Base-by-base conservation (phyloP, 2,113 vertebrate species). In the Caretta caretta region DNA sequence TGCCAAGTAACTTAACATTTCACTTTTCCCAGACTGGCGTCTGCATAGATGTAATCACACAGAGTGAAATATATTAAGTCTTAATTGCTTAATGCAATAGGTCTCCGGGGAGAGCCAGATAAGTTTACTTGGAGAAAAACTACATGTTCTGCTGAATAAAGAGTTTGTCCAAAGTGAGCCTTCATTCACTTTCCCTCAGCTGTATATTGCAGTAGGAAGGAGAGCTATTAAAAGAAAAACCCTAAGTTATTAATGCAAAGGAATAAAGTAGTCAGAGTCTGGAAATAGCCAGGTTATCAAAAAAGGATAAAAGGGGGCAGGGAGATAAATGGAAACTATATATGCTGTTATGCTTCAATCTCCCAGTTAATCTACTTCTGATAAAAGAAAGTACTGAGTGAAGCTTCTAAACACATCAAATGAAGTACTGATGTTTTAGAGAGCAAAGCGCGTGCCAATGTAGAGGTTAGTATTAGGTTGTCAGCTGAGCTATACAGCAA, bases 1-100 rank as follows among this genome's bases (percentile, higher is more conserved):
- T 98, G 97, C 98, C 97, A 98, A 98, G 97, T 94, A 98, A 98
- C 85, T 96, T 89, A 98, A 97, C 97, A 94, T 98, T 98, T 98
- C 59, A 54, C 90, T 97, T 98, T 96, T 97, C 97, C 95, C 97
- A 98, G 97, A 98, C 98, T 98, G 98, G 98, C 96, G 95, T 98
- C 98, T 96, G 96, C 93, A 93, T 72, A 98, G 98, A 98, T 98
- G 97, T 90, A 98, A 98, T 98, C 98, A 75, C 93, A 93, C 87
- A 31, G 96, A 98, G 97, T 83, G 92, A 98, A 98, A 98, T 95
- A 96, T 96, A 97, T 98, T 98, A 98, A 98, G 96, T 97, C 97
- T 97, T 97, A 97, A 96, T 97, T 97, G 96, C 96, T 98, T 97
- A 96, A 95, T 94, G 96, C 96, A 97, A 90, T 84, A 93, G 94